Evolutionary conservation across 2,888 invertebrate species (phyloP), one percentile per base, ranked within the genome.

Genomic region (Noctua fimbriata): DNA sequence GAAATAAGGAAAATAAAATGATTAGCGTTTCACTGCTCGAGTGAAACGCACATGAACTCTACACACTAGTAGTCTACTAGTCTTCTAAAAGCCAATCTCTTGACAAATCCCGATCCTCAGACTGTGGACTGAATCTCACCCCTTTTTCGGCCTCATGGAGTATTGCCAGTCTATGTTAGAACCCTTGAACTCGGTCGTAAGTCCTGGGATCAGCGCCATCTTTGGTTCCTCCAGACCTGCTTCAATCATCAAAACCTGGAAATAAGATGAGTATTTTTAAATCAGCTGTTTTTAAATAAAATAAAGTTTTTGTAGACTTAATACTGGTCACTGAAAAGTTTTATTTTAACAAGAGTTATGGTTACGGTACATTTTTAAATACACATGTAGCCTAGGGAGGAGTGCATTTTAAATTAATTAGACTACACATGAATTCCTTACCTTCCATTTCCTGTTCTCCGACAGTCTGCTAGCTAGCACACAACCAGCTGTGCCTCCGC

Each of bases 361-460:
- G 4, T 47, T 65, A 36, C 10, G 41, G 14, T 16, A 41, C 16
- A 16, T 10, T 44, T 0, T 36, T 47, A 44, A 65, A 55, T 66
- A 21, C 44, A 79, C 7, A 28, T 44, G 21, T 32, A 32, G 21
- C 18, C 21, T 2, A 41, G 5, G 16, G 10, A 7, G 2, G 10
- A 41, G 6, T 24, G 6, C 4, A 9, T 47, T n/a, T 18, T 28
- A 28, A n/a, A 67, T 24, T 9, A 24, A 58, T 24, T 16, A 36
- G 24, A 28, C 32, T 12, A 21, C 21, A 21, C 21, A 44, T 63
- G 9, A 0, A 55, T 71, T 16, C 47, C n/a, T 82, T 89, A 96
- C 96, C 94, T 92, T 96, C 96, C 96, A 96, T 86, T 94, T 95
- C 44, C 92, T 93, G 67, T 96, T 96, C 83, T 96, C 96, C 0